Percentiles rank a stretch among this genome's conserved stretches.
phyloP scores from a whole-genome alignment of 1,140 invertebrate species.

The Zaprionus ghesquierei region DNA sequence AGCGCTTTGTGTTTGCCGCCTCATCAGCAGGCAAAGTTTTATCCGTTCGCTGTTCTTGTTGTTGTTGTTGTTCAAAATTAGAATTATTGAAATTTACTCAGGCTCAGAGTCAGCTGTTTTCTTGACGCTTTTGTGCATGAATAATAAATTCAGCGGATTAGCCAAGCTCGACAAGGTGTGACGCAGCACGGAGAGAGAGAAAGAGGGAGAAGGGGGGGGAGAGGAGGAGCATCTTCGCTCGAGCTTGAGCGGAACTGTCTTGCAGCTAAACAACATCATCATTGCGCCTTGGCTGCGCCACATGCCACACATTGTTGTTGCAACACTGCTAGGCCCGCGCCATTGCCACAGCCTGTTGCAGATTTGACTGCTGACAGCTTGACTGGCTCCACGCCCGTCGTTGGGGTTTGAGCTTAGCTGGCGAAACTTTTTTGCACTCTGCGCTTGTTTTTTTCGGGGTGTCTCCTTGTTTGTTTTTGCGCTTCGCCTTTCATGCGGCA shows the following conservation, averaged over 20 bases:
- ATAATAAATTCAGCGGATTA: conserved; percentile 65
- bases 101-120: conserved; percentile 67
- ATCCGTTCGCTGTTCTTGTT: conserved; percentile 49
- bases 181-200: background rate
- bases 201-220: background rate
- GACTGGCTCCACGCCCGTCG: background rate
- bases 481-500: conserved; percentile 55
- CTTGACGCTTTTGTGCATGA: conserved; percentile 47
- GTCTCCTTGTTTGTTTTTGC: conserved; percentile 30
- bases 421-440: conserved; percentile 36
- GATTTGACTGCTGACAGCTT: conserved; percentile 73
- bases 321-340: background rate
- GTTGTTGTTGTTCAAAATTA: conserved; percentile 54
- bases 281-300: background rate
- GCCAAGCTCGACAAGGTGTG: conserved; percentile 3
- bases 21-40: conserved; percentile 33
- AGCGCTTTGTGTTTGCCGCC: conserved; percentile 21
- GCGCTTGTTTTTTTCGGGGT: background rate
- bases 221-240: background rate
- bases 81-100: conserved; percentile 77
- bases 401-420: conserved; percentile 14
- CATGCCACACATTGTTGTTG: background rate
- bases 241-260: background rate
- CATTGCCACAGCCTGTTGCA: conserved; percentile 35
- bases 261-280: conserved; percentile 36